Evolutionary conservation across 2,888 invertebrate species (phyloP).

Genomic region (Drymonia ruficornis): DNA sequence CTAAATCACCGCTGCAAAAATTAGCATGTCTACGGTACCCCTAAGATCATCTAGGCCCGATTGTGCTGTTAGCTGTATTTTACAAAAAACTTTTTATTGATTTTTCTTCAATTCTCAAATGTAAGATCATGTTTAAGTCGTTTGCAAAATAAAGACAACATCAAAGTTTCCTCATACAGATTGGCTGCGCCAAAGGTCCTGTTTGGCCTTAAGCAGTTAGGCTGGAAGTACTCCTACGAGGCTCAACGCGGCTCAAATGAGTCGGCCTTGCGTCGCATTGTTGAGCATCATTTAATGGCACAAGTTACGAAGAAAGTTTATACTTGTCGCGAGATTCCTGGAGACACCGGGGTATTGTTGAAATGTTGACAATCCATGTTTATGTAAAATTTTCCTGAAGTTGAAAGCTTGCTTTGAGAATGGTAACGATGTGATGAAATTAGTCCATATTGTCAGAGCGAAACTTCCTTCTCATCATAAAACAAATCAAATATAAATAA

Average conservation of each 20-base stretch:
- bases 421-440: neutral
- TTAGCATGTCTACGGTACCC: no score
- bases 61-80: no score
- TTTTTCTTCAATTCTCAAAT: no score
- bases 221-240: neutral
- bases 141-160: neutral
- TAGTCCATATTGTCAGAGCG: neutral
- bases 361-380: neutral
- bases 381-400: neutral
- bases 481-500: no score
- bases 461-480: no score
- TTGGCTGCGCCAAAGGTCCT: no score
- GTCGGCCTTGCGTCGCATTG: slow-evolving; percentile 45
- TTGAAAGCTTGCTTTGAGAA: neutral
- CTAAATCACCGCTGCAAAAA: no score
- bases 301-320: slow-evolving; percentile 46
- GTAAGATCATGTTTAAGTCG: no score
- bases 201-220: neutral
- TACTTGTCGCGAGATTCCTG: slow-evolving; percentile 15
- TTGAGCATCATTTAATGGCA: slow-evolving; percentile 44
- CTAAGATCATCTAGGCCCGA: no score
- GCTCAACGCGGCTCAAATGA: slow-evolving; percentile 32
- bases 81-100: no score
- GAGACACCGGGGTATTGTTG: neutral
- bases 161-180: no score